Base-by-base conservation (phyloP, 2,113 vertebrate species). In the Rhynchomys soricoides region DNA sequence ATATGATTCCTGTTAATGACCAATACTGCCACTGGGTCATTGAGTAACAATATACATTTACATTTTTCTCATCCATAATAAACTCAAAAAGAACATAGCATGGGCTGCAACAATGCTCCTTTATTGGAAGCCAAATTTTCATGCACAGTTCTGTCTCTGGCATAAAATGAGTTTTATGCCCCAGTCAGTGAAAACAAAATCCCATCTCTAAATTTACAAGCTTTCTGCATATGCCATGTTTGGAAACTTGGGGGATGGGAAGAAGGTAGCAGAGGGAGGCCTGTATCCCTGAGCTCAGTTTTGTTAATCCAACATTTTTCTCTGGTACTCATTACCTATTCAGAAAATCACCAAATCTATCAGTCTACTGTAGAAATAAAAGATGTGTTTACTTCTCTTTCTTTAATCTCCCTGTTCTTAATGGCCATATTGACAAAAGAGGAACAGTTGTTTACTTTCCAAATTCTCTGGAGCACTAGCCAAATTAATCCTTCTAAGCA, bases 361-460 rank as follows among this genome's bases (percentile, higher is more conserved):
- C 97, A 92, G 89, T 97, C 96, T 97, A 98, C 97, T 97, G 95
- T 98, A 98, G 97, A 92, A 98, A 98, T 93, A 98, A 98, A 98
- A 98, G 92, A 95, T 75, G 95, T 95, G 96, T 98, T 98, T 98
- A 96, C 96, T 98, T 98, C 98, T 96, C 98, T 97, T 98, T 97
- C 98, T 98, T 98, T 99, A 98, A 98, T 99, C 98, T 98, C 95
- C 70, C 37, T 1, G 68, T 98, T 98, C 97, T 98, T 99, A 98
- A 98, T 98, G 98, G 98, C 98, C 97, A 97, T 98, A 98, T 98
- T 98, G 98, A 99, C 98, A 98, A 97, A 98, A 98, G 98, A 98
- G 98, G 99, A 99, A 98, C 98, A 98, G 97, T 98, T 99, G 98
- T 99, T 99, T 99, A 98, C 98, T 97, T 98, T 98, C 97, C 95